Percentiles rank a stretch among this genome's conserved stretches.
These are phyloP conservation scores for Falcaria lacertinaria DNA, from an alignment of 2,888 invertebrate genomes.

Conservation along the genomic window DNA sequence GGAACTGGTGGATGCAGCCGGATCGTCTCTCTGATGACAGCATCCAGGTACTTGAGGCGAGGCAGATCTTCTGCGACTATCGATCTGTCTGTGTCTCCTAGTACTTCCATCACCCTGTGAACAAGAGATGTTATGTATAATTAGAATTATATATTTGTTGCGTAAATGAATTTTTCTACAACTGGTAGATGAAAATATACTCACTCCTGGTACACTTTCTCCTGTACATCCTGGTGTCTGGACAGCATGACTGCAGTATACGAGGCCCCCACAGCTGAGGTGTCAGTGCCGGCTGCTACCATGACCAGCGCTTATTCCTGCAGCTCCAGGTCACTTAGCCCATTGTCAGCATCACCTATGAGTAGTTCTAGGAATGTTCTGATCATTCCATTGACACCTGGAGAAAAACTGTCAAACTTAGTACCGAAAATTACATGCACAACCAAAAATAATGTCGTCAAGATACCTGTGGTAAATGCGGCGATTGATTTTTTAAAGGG, in stretches of 20 bases:
- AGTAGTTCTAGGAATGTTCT: constrained; percentile 15
- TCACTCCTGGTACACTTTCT: constrained; percentile 40
- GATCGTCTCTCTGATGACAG: constrained; percentile 31
- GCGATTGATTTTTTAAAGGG: too few species aligned
- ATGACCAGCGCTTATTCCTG: constrained; percentile 28
- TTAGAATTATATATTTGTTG: neutral
- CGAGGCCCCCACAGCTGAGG: constrained; percentile 28
- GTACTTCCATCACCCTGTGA: constrained; percentile 20
- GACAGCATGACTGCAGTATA: constrained; percentile 31
- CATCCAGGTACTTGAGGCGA: constrained; percentile 28
- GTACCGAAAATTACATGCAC: too few species aligned
- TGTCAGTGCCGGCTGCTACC: constrained; percentile 30
- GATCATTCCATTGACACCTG: neutral
- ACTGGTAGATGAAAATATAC: constrained; percentile 7
- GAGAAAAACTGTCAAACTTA: neutral
- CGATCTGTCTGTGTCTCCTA: constrained; percentile 19
- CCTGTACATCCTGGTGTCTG: constrained; percentile 32
- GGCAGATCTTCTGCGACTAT: constrained; percentile 22
- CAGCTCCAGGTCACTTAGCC: constrained; percentile 25
- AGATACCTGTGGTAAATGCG: too few species aligned
- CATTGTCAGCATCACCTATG: constrained; percentile 12
- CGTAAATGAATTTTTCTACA: neutral
- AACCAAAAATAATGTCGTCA: too few species aligned
- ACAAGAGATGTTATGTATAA: neutral
- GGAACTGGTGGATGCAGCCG: constrained; percentile 35